phyloP scores from a whole-genome alignment of 2,888 invertebrate genomes.

The Hirtodrosophila duncani region DNA sequence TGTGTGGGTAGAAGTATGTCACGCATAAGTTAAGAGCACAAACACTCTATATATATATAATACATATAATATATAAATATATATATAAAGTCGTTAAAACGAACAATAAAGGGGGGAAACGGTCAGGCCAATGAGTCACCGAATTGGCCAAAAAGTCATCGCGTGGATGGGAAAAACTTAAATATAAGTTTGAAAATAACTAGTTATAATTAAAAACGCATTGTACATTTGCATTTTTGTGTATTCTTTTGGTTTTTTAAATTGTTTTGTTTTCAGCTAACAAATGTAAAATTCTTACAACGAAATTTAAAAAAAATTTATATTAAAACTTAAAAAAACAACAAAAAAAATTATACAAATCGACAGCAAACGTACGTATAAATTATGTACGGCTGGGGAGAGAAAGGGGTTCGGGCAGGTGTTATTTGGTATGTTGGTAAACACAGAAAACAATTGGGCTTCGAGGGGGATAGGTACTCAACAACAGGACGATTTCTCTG shows the following conservation, averaged over 20 bases:
- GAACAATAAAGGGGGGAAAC: too few relatives aligned
- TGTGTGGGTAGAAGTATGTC: slow-evolving; percentile 30
- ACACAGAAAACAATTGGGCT: slow-evolving; percentile 8
- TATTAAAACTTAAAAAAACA: slow-evolving; percentile 3
- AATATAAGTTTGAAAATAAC: slow-evolving; percentile 41
- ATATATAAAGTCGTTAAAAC: slow-evolving; percentile 9
- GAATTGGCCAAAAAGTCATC: slow-evolving; percentile 35
- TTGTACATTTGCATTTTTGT: not conserved
- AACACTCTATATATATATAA: slow-evolving; percentile 3
- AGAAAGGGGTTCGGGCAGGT: too few relatives aligned
- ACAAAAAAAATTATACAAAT: not conserved
- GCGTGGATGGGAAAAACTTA: slow-evolving; percentile 31
- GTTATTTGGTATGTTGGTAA: too few relatives aligned
- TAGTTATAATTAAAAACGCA: slow-evolving; percentile 12
- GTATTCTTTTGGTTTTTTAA: not conserved
- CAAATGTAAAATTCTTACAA: slow-evolving; percentile 1
- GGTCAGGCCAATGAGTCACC: slow-evolving; percentile 36
- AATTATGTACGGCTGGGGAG: too few relatives aligned
- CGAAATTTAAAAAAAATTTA: slow-evolving; percentile 15
- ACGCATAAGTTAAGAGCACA: slow-evolving; percentile 18
- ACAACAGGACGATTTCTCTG: slow-evolving; percentile 93
- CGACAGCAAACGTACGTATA: too few relatives aligned
- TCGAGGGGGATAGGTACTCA: slow-evolving; percentile 74
- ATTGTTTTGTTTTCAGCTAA: slow-evolving; percentile 22
- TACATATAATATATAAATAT: slow-evolving; percentile 4